These are phyloP conservation scores for Chromis chromis DNA, from an alignment of 2,797 vertebrate genomes.

Conservation along the genomic window DNA sequence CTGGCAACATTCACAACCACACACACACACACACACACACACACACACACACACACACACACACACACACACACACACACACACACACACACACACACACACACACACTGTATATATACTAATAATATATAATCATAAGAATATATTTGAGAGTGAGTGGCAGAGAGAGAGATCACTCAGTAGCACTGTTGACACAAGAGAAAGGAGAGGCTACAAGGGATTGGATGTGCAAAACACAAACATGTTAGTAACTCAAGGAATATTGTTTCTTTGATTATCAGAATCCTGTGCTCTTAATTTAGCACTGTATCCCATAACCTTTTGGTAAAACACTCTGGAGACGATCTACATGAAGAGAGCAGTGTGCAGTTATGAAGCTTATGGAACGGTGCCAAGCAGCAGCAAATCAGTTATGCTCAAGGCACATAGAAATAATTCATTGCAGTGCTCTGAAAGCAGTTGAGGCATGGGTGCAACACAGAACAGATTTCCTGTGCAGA, in stretches of 20 bases:
- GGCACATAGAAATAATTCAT: constrained; percentile 80
- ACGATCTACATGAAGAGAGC: constrained; percentile 50
- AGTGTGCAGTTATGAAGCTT: constrained; percentile 54
- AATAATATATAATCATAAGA: too few relatives aligned
- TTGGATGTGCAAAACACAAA: constrained; percentile 31
- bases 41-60: too few relatives aligned
- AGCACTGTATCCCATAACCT: constrained; percentile 50
- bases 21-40: too few relatives aligned
- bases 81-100: too few relatives aligned
- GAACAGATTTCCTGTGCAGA: constrained; percentile 53
- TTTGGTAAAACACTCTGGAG: constrained; percentile 52
- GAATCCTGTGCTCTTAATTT: constrained; percentile 60
- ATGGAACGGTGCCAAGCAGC: constrained; percentile 68
- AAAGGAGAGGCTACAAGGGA: background rate
- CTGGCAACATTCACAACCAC: constrained; percentile 7
- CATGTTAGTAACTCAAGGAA: constrained; percentile 37
- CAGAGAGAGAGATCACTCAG: background rate
- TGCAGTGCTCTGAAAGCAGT: constrained; percentile 65
- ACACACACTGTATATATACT: too few relatives aligned
- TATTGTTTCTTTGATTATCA: constrained; percentile 47
- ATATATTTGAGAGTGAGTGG: background rate
- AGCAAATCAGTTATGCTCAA: constrained; percentile 76
- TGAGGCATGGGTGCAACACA: constrained; percentile 56
- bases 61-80: constrained; percentile 12
- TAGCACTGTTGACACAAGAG: constrained; percentile 5